phyloP scores from a whole-genome alignment of 2,797 vertebrate genomes.

The Amblyopsis hoosieri region DNA sequence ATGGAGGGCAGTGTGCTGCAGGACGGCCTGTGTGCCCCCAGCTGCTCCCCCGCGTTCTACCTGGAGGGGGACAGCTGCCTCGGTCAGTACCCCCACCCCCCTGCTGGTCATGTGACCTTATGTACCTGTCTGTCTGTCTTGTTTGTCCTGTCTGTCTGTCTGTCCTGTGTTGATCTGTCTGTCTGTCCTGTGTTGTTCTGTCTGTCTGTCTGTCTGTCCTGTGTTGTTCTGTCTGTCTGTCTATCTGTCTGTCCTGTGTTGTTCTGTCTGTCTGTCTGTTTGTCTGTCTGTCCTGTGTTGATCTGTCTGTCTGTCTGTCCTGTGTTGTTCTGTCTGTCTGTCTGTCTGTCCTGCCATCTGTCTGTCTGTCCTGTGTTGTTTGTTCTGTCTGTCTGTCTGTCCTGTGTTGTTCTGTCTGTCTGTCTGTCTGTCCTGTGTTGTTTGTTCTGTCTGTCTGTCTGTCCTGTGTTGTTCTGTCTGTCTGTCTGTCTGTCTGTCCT shows the following conservation, averaged over 20 bases:
- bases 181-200: constrained; percentile 1
- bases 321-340: background rate
- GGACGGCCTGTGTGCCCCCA: constrained; percentile 81
- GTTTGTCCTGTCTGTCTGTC: background rate
- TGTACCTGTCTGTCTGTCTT: background rate
- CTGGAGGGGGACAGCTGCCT: constrained; percentile 81
- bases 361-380: background rate
- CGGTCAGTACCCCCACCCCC: constrained; percentile 75
- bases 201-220: background rate
- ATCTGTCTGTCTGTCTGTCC: background rate
- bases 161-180: background rate
- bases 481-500: too few relatives aligned
- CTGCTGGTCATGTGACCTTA: too few relatives aligned
- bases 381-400: background rate
- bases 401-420: background rate
- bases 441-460: background rate
- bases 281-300: background rate
- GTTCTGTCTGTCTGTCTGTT: background rate
- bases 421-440: background rate
- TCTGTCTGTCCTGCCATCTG: too few relatives aligned
- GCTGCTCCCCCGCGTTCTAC: constrained; percentile 81
- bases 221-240: too few relatives aligned
- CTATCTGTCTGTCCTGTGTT: background rate
- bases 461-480: background rate
- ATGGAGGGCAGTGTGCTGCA: constrained; percentile 89